These are phyloP conservation scores for Loriculus beryllinus DNA, from an alignment of 2,797 vertebrate species.

Conservation along the genomic window DNA sequence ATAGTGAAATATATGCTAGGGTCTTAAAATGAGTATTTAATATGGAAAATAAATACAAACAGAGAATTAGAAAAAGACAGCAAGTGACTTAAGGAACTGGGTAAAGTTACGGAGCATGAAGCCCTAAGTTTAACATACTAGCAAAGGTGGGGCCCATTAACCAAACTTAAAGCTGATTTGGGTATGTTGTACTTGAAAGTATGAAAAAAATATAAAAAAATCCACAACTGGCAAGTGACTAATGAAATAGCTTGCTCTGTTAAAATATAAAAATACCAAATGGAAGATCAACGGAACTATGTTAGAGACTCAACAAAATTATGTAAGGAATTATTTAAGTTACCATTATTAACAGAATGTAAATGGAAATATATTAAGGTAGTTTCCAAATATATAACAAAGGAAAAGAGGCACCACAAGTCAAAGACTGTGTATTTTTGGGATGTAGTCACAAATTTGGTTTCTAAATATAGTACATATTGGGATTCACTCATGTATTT, in stretches of 20 bases:
- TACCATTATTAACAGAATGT: background rate
- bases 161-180: background rate
- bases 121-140: background rate
- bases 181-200: background rate
- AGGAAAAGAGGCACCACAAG: background rate
- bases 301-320: background rate
- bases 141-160: background rate
- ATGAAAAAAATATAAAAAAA: background rate
- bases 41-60: background rate
- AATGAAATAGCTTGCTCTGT: background rate
- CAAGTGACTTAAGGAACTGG: background rate
- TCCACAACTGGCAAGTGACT: background rate
- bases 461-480: background rate
- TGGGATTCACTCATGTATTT: background rate
- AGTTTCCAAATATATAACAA: background rate
- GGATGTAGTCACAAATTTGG: background rate
- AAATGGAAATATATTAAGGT: background rate
- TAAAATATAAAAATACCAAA: background rate
- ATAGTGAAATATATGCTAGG: background rate
- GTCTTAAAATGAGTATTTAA: background rate
- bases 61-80: background rate
- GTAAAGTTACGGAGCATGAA: background rate
- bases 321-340: background rate
- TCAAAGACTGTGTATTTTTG: background rate
- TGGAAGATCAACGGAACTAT: background rate